Conservation (phyloP, 2,888 invertebrate genomes). For the Apamea epomidion region DNA sequence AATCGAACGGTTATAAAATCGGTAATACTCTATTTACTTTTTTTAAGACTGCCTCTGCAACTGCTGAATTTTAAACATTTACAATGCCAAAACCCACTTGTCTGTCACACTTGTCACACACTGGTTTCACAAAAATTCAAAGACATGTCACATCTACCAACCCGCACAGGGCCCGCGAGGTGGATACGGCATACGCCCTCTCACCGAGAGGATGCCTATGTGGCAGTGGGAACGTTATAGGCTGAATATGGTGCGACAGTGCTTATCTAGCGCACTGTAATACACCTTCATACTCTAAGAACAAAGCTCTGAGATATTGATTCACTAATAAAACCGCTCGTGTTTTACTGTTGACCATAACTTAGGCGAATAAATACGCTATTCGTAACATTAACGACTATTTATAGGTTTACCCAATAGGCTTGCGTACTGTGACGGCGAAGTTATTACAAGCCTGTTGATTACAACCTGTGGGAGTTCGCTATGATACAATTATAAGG, state of each 20-base stretch:
- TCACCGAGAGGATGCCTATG: no score
- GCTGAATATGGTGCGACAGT: neutral
- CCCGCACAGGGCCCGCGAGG: no score
- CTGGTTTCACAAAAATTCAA: no score
- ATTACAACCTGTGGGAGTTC: slow-evolving; percentile 34
- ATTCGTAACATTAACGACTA: slow-evolving; percentile 75
- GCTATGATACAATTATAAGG: slow-evolving; percentile 20
- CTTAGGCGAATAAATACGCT: slow-evolving; percentile 82
- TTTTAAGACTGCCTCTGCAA: neutral
- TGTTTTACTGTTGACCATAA: slow-evolving; percentile 84
- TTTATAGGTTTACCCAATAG: slow-evolving; percentile 73
- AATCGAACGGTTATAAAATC: neutral
- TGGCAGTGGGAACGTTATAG: neutral
- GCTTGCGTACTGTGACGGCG: slow-evolving; percentile 32
- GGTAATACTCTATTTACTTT: neutral
- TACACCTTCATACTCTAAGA: slow-evolving; percentile 20
- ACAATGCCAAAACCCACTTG: neutral
- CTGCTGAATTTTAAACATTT: neutral
- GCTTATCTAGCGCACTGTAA: neutral
- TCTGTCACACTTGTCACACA: neutral
- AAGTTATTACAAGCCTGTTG: slow-evolving; percentile 49
- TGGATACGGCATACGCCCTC: neutral
- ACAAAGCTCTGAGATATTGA: slow-evolving; percentile 72
- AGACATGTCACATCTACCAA: no score
- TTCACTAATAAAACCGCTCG: slow-evolving; percentile 79